Percentiles rank a stretch among this genome's conserved stretches.
Conservation (phyloP, 2,797 vertebrate species). For the Pangasius krempfi region DNA sequence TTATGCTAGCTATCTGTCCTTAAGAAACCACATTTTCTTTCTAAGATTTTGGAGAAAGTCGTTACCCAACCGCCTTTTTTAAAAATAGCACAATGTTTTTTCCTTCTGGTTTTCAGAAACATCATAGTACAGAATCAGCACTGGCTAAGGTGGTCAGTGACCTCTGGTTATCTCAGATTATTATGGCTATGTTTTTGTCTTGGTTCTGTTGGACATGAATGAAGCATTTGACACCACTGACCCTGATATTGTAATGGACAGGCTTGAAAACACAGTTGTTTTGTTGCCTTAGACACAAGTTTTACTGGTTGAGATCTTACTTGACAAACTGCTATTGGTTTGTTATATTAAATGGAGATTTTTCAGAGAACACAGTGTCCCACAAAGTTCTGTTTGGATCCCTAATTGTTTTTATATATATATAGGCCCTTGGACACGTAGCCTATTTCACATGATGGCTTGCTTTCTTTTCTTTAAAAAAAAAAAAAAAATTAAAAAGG, state of each 20-base stretch:
- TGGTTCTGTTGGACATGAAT: not conserved
- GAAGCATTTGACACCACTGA: not conserved
- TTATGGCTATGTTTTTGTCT: not conserved
- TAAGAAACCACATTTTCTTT: not conserved
- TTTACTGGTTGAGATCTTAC: not conserved
- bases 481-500: not conserved
- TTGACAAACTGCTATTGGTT: not conserved
- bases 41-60: not conserved
- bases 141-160: not conserved
- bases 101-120: not conserved
- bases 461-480: not conserved
- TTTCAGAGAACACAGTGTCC: not conserved
- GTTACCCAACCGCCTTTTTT: not conserved
- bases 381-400: not conserved
- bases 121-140: not conserved
- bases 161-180: not conserved
- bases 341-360: not conserved
- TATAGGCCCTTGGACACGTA: no score
- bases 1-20: not conserved
- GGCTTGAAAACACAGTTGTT: not conserved
- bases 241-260: not conserved
- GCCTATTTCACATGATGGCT: no score
- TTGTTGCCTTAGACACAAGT: not conserved
- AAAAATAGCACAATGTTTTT: not conserved
- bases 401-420: not conserved